These are phyloP conservation scores for Meteorus colon DNA, from an alignment of 2,888 invertebrate genomes.

Conservation along the genomic window DNA sequence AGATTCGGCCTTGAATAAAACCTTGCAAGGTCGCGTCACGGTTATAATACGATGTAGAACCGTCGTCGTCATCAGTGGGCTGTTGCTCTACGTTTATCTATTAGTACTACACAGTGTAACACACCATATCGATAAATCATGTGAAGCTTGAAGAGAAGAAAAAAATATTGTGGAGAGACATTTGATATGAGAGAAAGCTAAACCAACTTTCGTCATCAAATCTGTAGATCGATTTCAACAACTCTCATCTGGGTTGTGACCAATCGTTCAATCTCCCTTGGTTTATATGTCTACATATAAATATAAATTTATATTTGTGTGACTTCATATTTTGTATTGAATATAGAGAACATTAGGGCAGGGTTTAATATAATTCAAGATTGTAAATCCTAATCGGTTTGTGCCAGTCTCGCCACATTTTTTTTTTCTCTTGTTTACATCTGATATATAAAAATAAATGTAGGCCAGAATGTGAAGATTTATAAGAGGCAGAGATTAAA, in stretches of 20 bases:
- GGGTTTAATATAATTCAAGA: no score
- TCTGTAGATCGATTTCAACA: slow-evolving; percentile 28
- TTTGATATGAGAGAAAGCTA: slow-evolving; percentile 59
- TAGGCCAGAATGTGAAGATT: no score
- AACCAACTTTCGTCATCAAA: slow-evolving; percentile 45
- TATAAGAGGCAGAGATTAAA: no score
- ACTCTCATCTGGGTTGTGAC: slow-evolving; percentile 13
- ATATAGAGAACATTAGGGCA: no score
- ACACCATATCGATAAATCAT: background rate
- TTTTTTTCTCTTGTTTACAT: no score
- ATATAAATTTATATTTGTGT: background rate
- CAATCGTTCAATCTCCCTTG: background rate
- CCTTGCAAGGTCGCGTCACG: slow-evolving; percentile 67
- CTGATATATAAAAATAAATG: no score
- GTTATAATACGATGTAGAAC: slow-evolving; percentile 56
- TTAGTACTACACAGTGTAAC: background rate
- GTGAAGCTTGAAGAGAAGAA: slow-evolving; percentile 41
- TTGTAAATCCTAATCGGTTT: no score
- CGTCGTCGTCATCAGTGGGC: slow-evolving; percentile 26
- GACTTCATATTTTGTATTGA: no score
- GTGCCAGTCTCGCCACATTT: no score
- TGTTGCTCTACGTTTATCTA: background rate
- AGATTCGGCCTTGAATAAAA: slow-evolving; percentile 64
- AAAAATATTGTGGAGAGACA: slow-evolving; percentile 53
- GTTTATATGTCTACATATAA: background rate